Percentiles rank a stretch among this genome's conserved stretches.
Conservation (phyloP, 2,888 invertebrate genomes). For the Sceliomorpha sp. region DNA sequence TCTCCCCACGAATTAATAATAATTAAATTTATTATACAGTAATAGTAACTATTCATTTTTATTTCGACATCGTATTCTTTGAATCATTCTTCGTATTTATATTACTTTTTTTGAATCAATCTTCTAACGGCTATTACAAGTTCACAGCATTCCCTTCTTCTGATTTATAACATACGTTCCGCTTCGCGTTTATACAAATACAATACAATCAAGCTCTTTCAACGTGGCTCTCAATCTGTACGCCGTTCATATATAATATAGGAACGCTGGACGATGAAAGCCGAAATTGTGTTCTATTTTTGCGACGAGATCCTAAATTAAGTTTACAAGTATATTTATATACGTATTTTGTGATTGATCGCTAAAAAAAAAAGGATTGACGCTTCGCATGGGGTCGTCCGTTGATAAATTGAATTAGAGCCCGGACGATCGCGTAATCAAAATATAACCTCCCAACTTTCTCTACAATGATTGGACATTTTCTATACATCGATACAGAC, state of each 20-base stretch:
- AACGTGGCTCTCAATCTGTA: neutral
- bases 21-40: constrained; percentile 77
- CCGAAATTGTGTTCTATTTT: constrained; percentile 21
- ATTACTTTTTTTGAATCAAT: constrained; percentile 71
- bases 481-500: constrained; percentile 30
- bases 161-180: constrained; percentile 35
- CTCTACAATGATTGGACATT: constrained; percentile 39
- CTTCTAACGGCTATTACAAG: constrained; percentile 70
- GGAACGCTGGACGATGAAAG: constrained; percentile 29
- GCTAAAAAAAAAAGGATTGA: constrained; percentile 46
- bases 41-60: constrained; percentile 74
- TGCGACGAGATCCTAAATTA: constrained; percentile 35
- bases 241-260: neutral
- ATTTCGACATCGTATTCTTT: constrained; percentile 69
- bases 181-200: constrained; percentile 42
- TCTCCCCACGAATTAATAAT: constrained; percentile 67
- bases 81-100: constrained; percentile 75
- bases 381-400: constrained; percentile 29
- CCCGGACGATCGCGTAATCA: constrained; percentile 41
- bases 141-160: constrained; percentile 67
- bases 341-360: constrained; percentile 38
- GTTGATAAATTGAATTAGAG: constrained; percentile 28
- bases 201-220: constrained; percentile 1
- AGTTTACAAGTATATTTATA: constrained; percentile 41
- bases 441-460: constrained; percentile 40